Evolutionary conservation across 2,888 invertebrate genomes (phyloP).

Genomic region (Nineta flava): DNA sequence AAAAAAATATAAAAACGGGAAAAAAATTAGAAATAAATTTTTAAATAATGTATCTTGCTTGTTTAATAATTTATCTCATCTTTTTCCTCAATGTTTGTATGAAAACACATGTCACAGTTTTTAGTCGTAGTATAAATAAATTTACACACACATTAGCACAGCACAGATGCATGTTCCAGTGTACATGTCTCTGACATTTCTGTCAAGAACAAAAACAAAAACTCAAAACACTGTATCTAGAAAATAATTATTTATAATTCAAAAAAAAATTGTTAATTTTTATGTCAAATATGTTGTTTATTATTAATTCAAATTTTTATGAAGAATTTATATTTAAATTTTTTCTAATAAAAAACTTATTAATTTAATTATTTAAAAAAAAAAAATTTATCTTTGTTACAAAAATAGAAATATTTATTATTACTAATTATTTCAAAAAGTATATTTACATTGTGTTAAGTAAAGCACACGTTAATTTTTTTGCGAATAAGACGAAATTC

Average conservation of each 20-base stretch:
- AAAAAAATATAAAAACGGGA: no score
- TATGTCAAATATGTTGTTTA: neutral
- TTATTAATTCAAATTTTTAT: neutral
- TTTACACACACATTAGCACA: neutral
- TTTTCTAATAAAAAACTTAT: no score
- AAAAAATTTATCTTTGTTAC: no score
- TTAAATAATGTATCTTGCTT: no score
- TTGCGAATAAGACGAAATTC: slow-evolving; percentile 29
- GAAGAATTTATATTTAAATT: neutral
- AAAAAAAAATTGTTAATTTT: neutral
- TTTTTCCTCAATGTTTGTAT: no score
- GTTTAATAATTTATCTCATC: no score
- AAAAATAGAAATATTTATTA: no score
- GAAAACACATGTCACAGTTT: no score
- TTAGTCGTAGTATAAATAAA: no score
- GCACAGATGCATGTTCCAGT: slow-evolving; percentile 5
- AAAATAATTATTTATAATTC: neutral
- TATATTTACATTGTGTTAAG: neutral
- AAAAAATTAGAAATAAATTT: no score
- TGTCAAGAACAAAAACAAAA: neutral
- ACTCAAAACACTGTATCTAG: neutral
- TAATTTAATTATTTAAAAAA: no score
- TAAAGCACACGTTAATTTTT: neutral
- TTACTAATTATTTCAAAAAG: neutral
- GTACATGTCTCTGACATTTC: neutral